Evolutionary conservation across 2,888 invertebrate species (phyloP).

Genomic region (Bhutanitis thaidina): DNA sequence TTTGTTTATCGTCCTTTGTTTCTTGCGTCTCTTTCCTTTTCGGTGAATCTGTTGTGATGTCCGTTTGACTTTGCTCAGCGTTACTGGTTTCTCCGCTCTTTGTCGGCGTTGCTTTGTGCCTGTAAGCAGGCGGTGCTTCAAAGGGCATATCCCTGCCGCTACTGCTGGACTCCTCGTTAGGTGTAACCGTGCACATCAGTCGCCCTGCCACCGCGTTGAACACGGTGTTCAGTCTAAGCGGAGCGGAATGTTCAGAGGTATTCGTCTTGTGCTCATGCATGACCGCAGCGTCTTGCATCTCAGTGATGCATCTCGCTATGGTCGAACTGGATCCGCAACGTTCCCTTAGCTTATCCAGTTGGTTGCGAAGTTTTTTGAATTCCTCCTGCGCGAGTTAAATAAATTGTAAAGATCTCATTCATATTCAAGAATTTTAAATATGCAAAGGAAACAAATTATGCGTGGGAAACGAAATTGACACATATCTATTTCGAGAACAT

Average conservation of each 20-base stretch:
- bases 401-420: too few species aligned
- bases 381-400: conserved; percentile 81
- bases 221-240: conserved; percentile 72
- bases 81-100: conserved; percentile 63
- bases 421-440: too few species aligned
- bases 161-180: conserved; percentile 72
- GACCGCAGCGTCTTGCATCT: conserved; percentile 90
- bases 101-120: conserved; percentile 68
- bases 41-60: conserved; percentile 65
- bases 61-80: conserved; percentile 65
- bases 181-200: conserved; percentile 73
- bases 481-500: too few species aligned
- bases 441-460: too few species aligned
- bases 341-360: conserved; percentile 89
- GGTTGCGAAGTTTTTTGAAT: conserved; percentile 88
- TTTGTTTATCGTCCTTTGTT: conserved; percentile 54
- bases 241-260: conserved; percentile 69
- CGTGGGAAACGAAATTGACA: too few species aligned
- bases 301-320: conserved; percentile 86
- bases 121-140: conserved; percentile 68
- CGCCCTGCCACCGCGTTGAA: conserved; percentile 76
- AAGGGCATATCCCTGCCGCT: conserved; percentile 71
- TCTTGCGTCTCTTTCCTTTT: conserved; percentile 54
- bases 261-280: conserved; percentile 76
- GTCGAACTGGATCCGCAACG: conserved; percentile 87